These are phyloP conservation scores for Sphaeramia orbicularis DNA, from an alignment of 2,797 vertebrate species.

Conservation along the genomic window DNA sequence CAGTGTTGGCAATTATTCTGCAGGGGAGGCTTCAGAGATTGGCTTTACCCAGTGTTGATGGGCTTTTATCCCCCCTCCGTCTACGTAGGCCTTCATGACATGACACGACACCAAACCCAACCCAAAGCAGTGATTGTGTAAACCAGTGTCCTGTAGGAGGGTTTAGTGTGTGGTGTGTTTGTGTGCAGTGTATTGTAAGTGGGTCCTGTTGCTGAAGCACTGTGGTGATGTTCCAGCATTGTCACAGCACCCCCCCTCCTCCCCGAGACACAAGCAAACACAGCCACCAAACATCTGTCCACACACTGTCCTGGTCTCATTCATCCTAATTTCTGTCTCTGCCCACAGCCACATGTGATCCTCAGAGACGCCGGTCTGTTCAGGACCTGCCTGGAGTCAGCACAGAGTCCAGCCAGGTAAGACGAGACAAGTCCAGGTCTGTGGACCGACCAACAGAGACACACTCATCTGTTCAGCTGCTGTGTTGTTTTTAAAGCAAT, in stretches of 20 bases:
- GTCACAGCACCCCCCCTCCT: constrained; percentile 74
- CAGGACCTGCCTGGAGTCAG: constrained; percentile 94
- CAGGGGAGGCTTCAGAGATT: constrained; percentile 2
- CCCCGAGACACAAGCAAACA: constrained; percentile 41
- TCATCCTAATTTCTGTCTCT: constrained; percentile 58
- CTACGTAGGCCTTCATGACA: too few relatives aligned
- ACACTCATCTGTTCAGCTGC: too few relatives aligned
- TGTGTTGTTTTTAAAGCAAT: too few relatives aligned
- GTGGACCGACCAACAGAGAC: background rate
- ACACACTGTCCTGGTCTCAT: constrained; percentile 64
- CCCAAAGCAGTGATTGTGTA: constrained; percentile 72
- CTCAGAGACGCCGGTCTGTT: constrained; percentile 95
- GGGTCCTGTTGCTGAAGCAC: background rate
- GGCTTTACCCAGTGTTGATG: background rate
- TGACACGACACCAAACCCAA: background rate
- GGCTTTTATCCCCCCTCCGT: background rate
- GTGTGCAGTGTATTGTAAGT: constrained; percentile 30
- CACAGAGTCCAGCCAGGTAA: constrained; percentile 95
- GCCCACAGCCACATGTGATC: constrained; percentile 88
- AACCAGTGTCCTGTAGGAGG: constrained; percentile 77
- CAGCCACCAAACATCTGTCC: background rate
- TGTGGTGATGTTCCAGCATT: constrained; percentile 75
- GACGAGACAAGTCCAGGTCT: constrained; percentile 11
- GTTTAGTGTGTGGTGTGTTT: constrained; percentile 46
- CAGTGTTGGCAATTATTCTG: background rate